Evolutionary conservation across 1,140 invertebrate species (phyloP).

Genomic region (Drosophila repleta): DNA sequence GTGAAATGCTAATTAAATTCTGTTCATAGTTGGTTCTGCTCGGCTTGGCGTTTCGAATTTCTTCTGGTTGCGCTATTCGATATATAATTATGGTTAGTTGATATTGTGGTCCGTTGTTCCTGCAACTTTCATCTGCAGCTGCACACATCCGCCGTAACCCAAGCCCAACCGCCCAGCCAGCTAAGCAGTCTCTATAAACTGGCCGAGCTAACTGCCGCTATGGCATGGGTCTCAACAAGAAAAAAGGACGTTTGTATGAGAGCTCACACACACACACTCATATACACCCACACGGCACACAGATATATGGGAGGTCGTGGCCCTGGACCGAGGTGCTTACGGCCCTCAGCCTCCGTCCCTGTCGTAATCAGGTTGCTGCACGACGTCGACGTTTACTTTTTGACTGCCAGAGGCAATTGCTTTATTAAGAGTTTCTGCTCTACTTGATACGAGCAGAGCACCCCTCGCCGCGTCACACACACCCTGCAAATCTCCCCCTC

Average conservation of each 20-base stretch:
- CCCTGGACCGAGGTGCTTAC: slow-evolving; percentile 43
- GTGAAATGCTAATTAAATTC: slow-evolving; percentile 70
- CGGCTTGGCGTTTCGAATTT: slow-evolving; percentile 52
- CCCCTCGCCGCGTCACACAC: slow-evolving; percentile 18
- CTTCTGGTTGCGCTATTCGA: slow-evolving; percentile 58
- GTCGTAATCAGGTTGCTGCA: slow-evolving; percentile 77
- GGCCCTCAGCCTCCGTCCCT: not conserved
- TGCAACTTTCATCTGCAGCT: slow-evolving; percentile 52
- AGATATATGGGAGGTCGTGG: slow-evolving; percentile 51
- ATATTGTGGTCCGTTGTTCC: slow-evolving; percentile 51
- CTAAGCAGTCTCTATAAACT: slow-evolving; percentile 15
- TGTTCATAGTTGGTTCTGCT: slow-evolving; percentile 60
- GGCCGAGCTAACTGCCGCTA: slow-evolving; percentile 25
- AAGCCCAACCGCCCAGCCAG: slow-evolving; percentile 13
- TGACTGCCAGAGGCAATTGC: slow-evolving; percentile 84
- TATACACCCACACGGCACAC: slow-evolving; percentile 5
- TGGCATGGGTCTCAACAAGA: slow-evolving; percentile 35
- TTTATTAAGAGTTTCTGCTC: slow-evolving; percentile 84
- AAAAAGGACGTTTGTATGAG: slow-evolving; percentile 33
- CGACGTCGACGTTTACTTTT: slow-evolving; percentile 82
- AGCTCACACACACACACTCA: slow-evolving; percentile 7
- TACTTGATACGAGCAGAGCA: slow-evolving; percentile 75
- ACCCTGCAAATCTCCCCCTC: slow-evolving; percentile 46
- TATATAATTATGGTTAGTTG: slow-evolving; percentile 72
- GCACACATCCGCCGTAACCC: slow-evolving; percentile 15